Base-by-base conservation (phyloP, 2,113 vertebrate genomes). In the Cynoglossus semilaevis region DNA sequence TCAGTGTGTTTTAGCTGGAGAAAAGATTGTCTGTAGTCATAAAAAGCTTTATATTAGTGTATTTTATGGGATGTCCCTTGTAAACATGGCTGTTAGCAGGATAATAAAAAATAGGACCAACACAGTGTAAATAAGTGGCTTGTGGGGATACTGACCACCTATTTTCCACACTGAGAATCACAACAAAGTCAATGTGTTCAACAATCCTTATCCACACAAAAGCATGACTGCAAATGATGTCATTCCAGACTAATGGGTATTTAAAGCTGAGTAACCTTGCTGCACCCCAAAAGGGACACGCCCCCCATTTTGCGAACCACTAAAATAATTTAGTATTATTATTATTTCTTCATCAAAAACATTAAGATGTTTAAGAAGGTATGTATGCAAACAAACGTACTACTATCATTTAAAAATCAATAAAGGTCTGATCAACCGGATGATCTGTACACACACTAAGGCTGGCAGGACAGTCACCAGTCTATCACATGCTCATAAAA, bases 51-150 rank as follows among this genome's bases (percentile, higher is more conserved):
- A 88, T 84, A 86, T 87, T 67, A 72, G 80, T 66, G 63, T 70
- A 46, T 88, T 90, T 91, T 89, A 89, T 83, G 67, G 73, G 69
- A 78, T 74, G 74, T 77, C 79, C 81, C 80, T 83, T 83, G 82
- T 81, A 76, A 87, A 72, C 65, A 80, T 84, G 85, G 88, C 85
- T 84, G 87, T 85, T 85, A 59, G 47, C 79, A 80, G 82, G 41
- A 15, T 76, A 67, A 81, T 88, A 84, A 85, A 86, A 85, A 86
- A 79, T 65, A 63, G 74, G 55, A 48, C 76, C 59, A 72, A 83
- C 82, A 84, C 86, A 85, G 75, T 85, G 73, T 60, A 83, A 80
- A 83, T 63, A 80, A 81, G 68, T 79, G 75, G 72, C 78, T 84
- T 84, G 76, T 82, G 67, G 79, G 73, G 82, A 70, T 67, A 76